Conservation (phyloP, 2,888 invertebrate species). For the Sphecodes monilicornis region DNA sequence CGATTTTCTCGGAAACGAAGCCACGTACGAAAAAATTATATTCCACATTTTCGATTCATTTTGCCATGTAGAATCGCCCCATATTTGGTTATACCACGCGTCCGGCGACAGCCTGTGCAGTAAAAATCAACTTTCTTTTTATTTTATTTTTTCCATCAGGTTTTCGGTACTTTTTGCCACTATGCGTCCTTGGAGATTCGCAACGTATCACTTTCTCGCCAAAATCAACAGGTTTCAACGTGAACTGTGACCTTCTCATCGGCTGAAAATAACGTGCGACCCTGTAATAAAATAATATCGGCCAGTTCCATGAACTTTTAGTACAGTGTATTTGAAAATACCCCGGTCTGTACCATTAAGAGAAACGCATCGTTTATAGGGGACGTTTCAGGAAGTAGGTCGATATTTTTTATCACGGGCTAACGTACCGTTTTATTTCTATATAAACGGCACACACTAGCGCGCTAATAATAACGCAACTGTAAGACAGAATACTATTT, state of each 20-base stretch:
- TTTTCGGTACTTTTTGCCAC: background rate
- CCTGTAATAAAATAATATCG: background rate
- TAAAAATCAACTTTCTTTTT: too few relatives aligned
- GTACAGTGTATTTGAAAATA: background rate
- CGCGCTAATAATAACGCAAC: slow-evolving; percentile 22
- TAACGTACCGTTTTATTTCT: slow-evolving; percentile 15
- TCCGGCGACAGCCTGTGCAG: background rate
- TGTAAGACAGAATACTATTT: slow-evolving; percentile 9
- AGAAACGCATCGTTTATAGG: slow-evolving; percentile 1
- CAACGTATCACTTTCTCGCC: slow-evolving; percentile 18
- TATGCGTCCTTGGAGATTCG: background rate
- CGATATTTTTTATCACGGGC: slow-evolving; percentile 23
- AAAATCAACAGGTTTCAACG: background rate
- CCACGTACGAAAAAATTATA: background rate
- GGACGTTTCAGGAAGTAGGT: background rate
- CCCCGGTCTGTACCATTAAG: background rate
- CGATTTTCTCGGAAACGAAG: background rate
- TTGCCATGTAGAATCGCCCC: background rate
- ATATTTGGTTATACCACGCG: background rate
- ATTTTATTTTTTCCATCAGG: background rate
- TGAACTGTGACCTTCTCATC: background rate
- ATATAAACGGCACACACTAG: slow-evolving; percentile 11
- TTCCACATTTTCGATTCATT: background rate
- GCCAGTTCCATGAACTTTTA: background rate
- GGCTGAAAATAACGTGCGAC: background rate